Conservation (phyloP, 37 sponge, comb jelly and placozoan species). For the Agelas oroides region DNA sequence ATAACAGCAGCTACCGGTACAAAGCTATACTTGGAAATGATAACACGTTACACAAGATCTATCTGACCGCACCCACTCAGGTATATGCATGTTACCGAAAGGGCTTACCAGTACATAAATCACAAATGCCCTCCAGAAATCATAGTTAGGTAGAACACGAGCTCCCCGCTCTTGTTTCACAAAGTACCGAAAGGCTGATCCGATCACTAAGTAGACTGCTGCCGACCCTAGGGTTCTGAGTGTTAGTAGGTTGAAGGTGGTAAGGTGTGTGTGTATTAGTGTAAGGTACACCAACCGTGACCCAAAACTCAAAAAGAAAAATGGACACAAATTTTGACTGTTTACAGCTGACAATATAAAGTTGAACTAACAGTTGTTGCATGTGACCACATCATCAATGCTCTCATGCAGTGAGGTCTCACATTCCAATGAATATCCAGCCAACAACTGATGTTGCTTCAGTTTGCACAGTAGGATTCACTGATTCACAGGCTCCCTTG, state of each 20-base stretch:
- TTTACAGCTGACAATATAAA: too few species aligned
- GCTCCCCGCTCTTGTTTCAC: slow-evolving; percentile 35
- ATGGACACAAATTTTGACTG: too few species aligned
- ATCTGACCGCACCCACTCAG: too few species aligned
- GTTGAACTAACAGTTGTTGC: too few species aligned
- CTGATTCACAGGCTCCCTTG: slow-evolving; percentile 30
- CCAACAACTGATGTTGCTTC: slow-evolving; percentile 14
- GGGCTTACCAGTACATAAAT: slow-evolving; percentile 49
- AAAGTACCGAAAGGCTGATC: slow-evolving; percentile 27
- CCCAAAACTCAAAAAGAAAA: too few species aligned
- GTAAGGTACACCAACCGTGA: too few species aligned
- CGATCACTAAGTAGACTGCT: slow-evolving; percentile 38
- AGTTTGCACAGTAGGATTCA: background rate
- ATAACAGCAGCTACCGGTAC: too few species aligned
- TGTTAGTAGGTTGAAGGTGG: too few species aligned
- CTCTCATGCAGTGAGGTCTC: slow-evolving; percentile 1
- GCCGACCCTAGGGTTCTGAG: background rate
- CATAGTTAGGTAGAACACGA: slow-evolving; percentile 52
- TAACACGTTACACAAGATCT: too few species aligned
- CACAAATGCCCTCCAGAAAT: slow-evolving; percentile 54
- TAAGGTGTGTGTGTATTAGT: too few species aligned
- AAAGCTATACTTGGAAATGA: too few species aligned
- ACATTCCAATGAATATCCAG: slow-evolving; percentile 63
- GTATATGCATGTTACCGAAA: too few species aligned
- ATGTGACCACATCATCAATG: background rate